Percentiles rank a stretch among this genome's conserved stretches.
phyloP scores from a whole-genome alignment of 2,888 invertebrate species.

The Drosophila stalkeri region DNA sequence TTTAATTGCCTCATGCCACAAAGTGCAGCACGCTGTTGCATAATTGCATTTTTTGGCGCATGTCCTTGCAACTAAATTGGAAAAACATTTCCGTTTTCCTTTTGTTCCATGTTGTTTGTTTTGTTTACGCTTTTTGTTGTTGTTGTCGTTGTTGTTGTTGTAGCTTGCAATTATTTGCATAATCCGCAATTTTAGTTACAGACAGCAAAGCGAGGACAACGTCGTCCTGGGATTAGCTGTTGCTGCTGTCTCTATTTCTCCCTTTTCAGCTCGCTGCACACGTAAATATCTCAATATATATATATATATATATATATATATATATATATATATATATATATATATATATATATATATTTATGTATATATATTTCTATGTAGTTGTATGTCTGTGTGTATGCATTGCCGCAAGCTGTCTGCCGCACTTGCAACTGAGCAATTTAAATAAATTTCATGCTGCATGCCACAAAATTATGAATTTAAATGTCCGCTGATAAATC shows the following conservation, averaged over 20 bases:
- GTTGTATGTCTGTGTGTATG: background rate
- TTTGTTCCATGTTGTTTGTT: conserved; percentile 13
- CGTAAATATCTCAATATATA: conserved; percentile 12
- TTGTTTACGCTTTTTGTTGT: background rate
- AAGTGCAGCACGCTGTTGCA: conserved; percentile 39
- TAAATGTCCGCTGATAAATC: conserved; percentile 82
- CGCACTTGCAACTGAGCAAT: conserved; percentile 56
- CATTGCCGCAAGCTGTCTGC: conserved; percentile 44
- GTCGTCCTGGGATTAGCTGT: conserved; percentile 51
- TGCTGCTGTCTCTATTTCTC: conserved; percentile 8
- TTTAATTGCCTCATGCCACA: conserved; percentile 49
- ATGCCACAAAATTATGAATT: conserved; percentile 80
- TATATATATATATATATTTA: background rate
- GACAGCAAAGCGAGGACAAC: conserved; percentile 38
- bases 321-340: background rate
- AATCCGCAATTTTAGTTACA: conserved; percentile 56
- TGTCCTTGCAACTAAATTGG: conserved; percentile 56
- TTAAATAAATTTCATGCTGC: conserved; percentile 70
- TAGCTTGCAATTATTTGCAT: conserved; percentile 60
- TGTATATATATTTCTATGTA: background rate
- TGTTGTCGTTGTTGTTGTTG: conserved; percentile 23
- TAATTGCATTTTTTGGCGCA: conserved; percentile 52
- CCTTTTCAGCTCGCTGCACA: conserved; percentile 31
- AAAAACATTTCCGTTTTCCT: conserved; percentile 39
- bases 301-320: background rate